Conservation (phyloP, 2,113 vertebrate genomes). For the Hoplias malabaricus region DNA sequence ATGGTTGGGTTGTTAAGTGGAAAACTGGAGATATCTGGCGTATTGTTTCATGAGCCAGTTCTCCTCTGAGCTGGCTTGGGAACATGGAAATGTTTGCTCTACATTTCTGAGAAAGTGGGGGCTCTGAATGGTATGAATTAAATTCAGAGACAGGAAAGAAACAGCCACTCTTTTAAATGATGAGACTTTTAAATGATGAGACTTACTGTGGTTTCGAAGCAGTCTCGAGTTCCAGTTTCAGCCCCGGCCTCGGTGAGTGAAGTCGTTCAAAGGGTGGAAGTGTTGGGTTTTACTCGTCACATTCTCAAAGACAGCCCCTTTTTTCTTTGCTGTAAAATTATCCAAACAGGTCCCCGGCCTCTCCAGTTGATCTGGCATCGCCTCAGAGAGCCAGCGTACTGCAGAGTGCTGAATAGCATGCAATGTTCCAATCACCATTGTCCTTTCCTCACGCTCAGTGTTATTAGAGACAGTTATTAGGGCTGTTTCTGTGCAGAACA, state of each 20-base stretch:
- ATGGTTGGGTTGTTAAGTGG: slow-evolving; percentile 43
- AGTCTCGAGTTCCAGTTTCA: slow-evolving; percentile 2
- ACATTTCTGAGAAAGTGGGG: slow-evolving; percentile 27
- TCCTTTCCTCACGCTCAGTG: too few relatives aligned
- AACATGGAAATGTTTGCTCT: slow-evolving; percentile 54
- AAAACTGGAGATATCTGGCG: slow-evolving; percentile 38
- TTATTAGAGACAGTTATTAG: too few relatives aligned
- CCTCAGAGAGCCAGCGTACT: background rate
- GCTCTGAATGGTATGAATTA: slow-evolving; percentile 48
- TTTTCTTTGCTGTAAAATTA: background rate
- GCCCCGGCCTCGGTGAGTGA: background rate
- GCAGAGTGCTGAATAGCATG: background rate
- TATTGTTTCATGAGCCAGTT: slow-evolving; percentile 26
- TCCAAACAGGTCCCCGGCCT: slow-evolving; percentile 9
- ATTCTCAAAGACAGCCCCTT: background rate
- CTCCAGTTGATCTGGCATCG: background rate
- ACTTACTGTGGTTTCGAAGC: slow-evolving; percentile 26
- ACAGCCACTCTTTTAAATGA: slow-evolving; percentile 19
- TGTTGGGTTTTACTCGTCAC: background rate
- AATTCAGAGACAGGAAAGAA: slow-evolving; percentile 20
- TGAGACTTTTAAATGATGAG: slow-evolving; percentile 42
- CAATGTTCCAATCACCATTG: too few relatives aligned
- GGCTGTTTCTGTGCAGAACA: too few relatives aligned
- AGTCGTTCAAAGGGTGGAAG: background rate
- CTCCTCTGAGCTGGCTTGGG: slow-evolving; percentile 38